A percentile compares a stretch with the other conserved stretches of the same genome.
Evolutionary conservation across 2,888 invertebrate species (phyloP).

Genomic region (Endotricha flammealis): DNA sequence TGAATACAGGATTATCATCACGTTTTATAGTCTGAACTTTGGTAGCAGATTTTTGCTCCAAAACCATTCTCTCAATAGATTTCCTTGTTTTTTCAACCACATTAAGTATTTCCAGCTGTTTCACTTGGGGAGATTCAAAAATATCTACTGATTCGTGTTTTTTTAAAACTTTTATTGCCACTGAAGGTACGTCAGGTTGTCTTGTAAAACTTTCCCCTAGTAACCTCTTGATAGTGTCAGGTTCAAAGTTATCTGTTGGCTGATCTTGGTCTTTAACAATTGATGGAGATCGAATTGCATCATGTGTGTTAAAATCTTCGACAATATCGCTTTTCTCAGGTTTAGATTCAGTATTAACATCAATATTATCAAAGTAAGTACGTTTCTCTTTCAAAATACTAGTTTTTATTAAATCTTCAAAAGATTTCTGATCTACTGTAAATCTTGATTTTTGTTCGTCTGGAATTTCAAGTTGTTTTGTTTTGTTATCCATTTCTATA

Average conservation of each 20-base stretch:
- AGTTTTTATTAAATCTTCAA: constrained; percentile 3
- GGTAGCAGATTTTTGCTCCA: constrained; percentile 25
- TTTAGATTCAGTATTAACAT: constrained; percentile 20
- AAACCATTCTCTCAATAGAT: constrained; percentile 34
- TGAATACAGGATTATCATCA: constrained; percentile 15
- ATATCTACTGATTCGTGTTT: constrained; percentile 51
- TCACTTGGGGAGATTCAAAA: constrained; percentile 43
- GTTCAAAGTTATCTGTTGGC: constrained; percentile 34
- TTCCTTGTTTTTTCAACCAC: constrained; percentile 22
- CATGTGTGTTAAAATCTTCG: constrained; percentile 23
- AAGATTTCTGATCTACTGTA: background rate
- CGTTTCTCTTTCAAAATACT: constrained; percentile 28
- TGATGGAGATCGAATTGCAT: constrained; percentile 48
- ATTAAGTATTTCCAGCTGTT: constrained; percentile 22
- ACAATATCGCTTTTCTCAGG: constrained; percentile 23
- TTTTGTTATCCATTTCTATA: too few species aligned
- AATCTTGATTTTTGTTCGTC: too few species aligned
- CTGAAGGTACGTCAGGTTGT: constrained; percentile 32
- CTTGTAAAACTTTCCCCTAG: constrained; percentile 49
- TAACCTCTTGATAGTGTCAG: constrained; percentile 48
- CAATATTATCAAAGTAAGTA: constrained; percentile 44
- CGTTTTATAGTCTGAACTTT: constrained; percentile 13
- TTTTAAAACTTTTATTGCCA: too few species aligned
- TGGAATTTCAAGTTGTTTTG: too few species aligned
- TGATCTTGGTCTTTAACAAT: constrained; percentile 55